These are phyloP conservation scores for Tetrao urogallus DNA, from an alignment of 2,113 vertebrate genomes.

Conservation along the genomic window DNA sequence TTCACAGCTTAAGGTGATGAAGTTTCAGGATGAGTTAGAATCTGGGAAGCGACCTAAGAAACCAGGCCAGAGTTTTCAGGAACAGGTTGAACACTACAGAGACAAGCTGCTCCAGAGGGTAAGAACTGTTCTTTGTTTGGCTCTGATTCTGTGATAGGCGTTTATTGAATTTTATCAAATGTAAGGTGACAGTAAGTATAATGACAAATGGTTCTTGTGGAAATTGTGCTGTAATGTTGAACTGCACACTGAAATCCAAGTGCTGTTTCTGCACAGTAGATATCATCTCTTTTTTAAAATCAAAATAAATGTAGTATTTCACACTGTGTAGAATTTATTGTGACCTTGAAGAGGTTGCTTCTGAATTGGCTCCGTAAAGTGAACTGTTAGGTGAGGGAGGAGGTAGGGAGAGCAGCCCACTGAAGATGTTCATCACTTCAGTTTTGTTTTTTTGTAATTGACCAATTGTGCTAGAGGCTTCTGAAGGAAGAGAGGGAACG, in stretches of 20 bases:
- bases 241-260: neutral
- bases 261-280: neutral
- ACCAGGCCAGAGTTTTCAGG: slow-evolving; percentile 93
- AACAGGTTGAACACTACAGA: slow-evolving; percentile 98
- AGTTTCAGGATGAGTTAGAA: slow-evolving; percentile 99
- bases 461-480: neutral
- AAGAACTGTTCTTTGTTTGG: slow-evolving; percentile 66
- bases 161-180: slow-evolving; percentile 2
- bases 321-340: neutral
- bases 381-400: neutral
- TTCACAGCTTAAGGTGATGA: slow-evolving; percentile 97
- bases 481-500: neutral
- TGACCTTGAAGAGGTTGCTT: neutral
- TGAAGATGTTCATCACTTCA: neutral
- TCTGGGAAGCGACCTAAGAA: slow-evolving; percentile 98
- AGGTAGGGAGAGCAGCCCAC: neutral
- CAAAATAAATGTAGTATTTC: neutral
- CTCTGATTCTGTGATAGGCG: slow-evolving; percentile 13
- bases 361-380: neutral
- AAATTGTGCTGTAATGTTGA: neutral
- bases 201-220: neutral
- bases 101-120: slow-evolving; percentile 98
- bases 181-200: neutral
- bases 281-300: neutral
- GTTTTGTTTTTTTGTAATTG: neutral